Conservation (phyloP, 2,888 invertebrate species). For the Eristalis arbustorum region DNA sequence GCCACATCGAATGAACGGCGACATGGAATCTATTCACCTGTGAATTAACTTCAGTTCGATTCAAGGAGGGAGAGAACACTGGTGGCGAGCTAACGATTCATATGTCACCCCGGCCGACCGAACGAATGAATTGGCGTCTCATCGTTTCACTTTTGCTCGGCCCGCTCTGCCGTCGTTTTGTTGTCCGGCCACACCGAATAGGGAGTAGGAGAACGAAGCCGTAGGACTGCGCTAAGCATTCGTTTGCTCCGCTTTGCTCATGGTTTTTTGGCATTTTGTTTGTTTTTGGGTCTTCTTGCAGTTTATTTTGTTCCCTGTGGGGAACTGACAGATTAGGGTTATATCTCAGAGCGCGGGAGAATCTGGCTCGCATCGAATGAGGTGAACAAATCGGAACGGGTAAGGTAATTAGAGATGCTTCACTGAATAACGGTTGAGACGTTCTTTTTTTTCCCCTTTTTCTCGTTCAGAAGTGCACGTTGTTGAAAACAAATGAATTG, state of each 20-base stretch:
- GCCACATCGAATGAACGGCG: constrained; percentile 1
- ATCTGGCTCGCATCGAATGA: not conserved
- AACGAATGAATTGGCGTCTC: too few relatives aligned
- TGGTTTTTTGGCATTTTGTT: constrained; percentile 3
- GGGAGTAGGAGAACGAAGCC: constrained; percentile 42
- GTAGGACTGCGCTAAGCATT: constrained; percentile 39
- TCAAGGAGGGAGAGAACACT: not conserved
- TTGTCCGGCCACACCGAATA: constrained; percentile 31
- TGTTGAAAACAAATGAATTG: constrained; percentile 2
- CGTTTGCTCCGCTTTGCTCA: constrained; percentile 2
- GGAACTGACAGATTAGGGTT: constrained; percentile 24
- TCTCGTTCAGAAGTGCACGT: not conserved
- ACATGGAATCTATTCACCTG: constrained; percentile 56
- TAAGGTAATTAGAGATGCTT: constrained; percentile 49
- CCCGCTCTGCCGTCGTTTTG: constrained; percentile 47
- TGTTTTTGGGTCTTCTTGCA: not conserved
- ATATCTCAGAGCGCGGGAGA: constrained; percentile 21
- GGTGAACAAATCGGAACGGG: constrained; percentile 36
- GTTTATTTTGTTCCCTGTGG: constrained; percentile 33
- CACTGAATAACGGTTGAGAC: constrained; percentile 18
- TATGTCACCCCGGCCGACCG: constrained; percentile 34
- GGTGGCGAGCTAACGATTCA: constrained; percentile 19
- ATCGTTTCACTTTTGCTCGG: too few relatives aligned
- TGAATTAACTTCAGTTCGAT: constrained; percentile 56
- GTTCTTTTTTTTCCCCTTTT: not conserved